Evolutionary conservation across 2,888 invertebrate species (phyloP), one percentile per base, ranked within the genome.

Genomic region (Sepiola atlantica): DNA sequence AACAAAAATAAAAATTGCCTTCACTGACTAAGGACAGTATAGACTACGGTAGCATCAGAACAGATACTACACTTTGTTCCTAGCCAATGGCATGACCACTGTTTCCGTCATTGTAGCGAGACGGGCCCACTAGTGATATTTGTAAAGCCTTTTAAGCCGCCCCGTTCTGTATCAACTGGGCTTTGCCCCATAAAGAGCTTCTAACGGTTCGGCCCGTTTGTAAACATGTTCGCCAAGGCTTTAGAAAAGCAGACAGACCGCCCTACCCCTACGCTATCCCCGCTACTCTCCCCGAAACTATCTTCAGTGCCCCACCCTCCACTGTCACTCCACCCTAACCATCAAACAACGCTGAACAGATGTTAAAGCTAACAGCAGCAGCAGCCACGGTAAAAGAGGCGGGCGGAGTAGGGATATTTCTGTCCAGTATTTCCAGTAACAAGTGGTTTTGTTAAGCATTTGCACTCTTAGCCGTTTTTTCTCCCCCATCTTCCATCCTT

Each of bases 281-380:
- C 77, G 77, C n/a, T 18, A 14, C 77, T n/a, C 77, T 21, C 2
- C n/a, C 18, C n/a, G 14, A 16, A 77, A 4, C n/a, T n/a, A 16
- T 32, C 77, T n/a, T n/a, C n/a, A 77, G 45, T 45, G 45, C 45
- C 45, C 45, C 8, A 45, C 45, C 45, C 45, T 2, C 45, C 45
- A 45, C n/a, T 2, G n/a, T 16, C 77, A 77, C n/a, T n/a, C 77
- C n/a, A 77, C 12, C 77, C 77, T 45, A 4, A 77, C n/a, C 16
- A 77, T 77, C n/a, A 77, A 77, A 77, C 77, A 77, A 77, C 77
- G 77, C n/a, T 77, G 77, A 77, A 77, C 77, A 77, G 77, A 77
- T 77, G 77, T 77, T 77, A 77, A 77, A 77, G 32, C 77, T 12
- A 77, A 16, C 77, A 77, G n/a, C 77, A 77, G 77, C n/a, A 77